Evolutionary conservation across 2,797 vertebrate species (phyloP).

Genomic region (Bovichtus diacanthus): DNA sequence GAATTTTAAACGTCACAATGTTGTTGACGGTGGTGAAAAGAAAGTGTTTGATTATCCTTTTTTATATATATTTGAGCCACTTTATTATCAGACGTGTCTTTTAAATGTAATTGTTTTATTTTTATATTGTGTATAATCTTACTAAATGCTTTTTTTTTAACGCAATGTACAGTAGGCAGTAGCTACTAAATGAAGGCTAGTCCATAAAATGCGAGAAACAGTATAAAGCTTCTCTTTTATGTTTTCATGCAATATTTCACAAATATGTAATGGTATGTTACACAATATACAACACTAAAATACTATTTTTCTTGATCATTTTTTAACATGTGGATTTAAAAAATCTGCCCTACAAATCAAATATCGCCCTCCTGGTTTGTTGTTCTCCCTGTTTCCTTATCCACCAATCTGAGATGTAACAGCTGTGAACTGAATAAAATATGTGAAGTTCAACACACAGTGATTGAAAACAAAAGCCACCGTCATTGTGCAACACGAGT

Average conservation of each 20-base stretch:
- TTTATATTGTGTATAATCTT: conserved; percentile 77
- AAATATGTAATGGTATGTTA: conserved; percentile 16
- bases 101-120: conserved; percentile 74
- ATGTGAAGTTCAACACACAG: conserved; percentile 12
- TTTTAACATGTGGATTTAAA: conserved; percentile 15
- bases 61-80: conserved; percentile 79
- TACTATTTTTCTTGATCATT: background rate
- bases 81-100: conserved; percentile 79
- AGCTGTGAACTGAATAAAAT: conserved; percentile 20
- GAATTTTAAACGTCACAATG: conserved; percentile 53
- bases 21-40: conserved; percentile 36
- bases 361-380: conserved; percentile 6
- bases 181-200: conserved; percentile 77
- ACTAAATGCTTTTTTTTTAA: conserved; percentile 69
- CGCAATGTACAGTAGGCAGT: conserved; percentile 58
- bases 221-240: conserved; percentile 50
- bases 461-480: conserved; percentile 29
- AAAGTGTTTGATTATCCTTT: conserved; percentile 54
- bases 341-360: background rate
- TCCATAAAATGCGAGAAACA: conserved; percentile 40
- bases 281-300: conserved; percentile 29
- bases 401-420: background rate
- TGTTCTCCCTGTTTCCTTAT: conserved; percentile 10
- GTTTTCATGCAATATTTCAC: conserved; percentile 34
- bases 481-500: conserved; percentile 36